Base-by-base conservation (phyloP, 53 echinoderm and acorn worm genomes). In the Echinarachnius parma region DNA sequence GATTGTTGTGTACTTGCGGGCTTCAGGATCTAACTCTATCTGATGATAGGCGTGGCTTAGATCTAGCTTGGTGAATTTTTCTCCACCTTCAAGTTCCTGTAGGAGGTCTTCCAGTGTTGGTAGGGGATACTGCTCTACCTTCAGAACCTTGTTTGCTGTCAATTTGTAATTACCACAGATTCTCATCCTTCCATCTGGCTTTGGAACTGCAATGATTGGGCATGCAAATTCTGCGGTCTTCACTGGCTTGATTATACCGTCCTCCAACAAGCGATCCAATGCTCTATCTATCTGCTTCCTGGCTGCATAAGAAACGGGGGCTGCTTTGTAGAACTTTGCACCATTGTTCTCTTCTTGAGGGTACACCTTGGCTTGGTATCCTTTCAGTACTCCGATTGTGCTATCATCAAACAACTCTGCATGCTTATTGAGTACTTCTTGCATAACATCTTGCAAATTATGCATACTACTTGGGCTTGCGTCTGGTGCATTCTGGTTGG, bases 91-190 rank as follows among this genome's bases (percentile, higher is more conserved):
- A 0, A 77, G 64, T 20, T 87, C 77, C 48, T 87, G 81, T 21
- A 82, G n/a, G 47, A 87, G 22, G 52, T 82, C 82, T 10, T 82
- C 75, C 11, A 82, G 54, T 15, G 78, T 63, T 49, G 78, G 78
- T 5, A 87, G 18, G 9, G 87, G 78, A 26, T 82, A 78, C 53
- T 87, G 66, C 36, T 87, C 87, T 15, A 77, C 27, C 14, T 50
- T 35, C 3, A 84, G 52, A 0, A 85, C 65, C 14, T 64, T 77
- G 56, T 89, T 89, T 14, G 75, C 75, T 16, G 85, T 81, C 0
- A 84, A 59, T 22, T 72, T 81, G 31, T 74, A 89, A 44, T 89
- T 82, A 15, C 89, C 78, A 75, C 89, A 89, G 5, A 78, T 64
- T 13, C 85, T 18, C 0, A 89, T 37, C 23, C 61, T 59, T 9